Evolutionary conservation across 2,113 vertebrate species (phyloP).

Genomic region (Stigmatopora argus): DNA sequence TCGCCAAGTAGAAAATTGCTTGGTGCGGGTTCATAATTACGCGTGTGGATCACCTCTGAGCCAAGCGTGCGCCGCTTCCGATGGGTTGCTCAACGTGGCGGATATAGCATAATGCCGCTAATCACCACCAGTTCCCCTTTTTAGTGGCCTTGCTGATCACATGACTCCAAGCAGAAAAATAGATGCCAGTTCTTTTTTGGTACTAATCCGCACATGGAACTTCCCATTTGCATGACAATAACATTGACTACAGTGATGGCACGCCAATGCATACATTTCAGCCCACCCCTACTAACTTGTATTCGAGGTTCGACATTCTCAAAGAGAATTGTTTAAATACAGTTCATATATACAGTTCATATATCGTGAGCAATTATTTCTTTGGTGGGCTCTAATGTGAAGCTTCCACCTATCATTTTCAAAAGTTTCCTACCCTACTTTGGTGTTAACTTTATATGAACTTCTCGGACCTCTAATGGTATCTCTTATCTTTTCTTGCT

Average conservation of each 20-base stretch:
- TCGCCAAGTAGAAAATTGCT: constrained; percentile 4
- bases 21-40: constrained; percentile 4
- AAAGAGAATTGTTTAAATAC: too few relatives aligned
- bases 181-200: background rate
- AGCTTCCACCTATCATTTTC: background rate
- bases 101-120: background rate
- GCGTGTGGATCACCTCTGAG: background rate
- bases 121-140: background rate
- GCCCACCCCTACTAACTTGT: too few relatives aligned
- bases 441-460: too few relatives aligned
- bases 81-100: background rate
- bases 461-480: background rate
- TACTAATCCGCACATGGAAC: background rate
- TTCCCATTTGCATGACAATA: background rate
- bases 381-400: too few relatives aligned
- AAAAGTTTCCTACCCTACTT: background rate
- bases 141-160: background rate
- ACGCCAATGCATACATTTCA: background rate
- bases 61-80: background rate
- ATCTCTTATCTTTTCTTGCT: background rate
- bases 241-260: background rate
- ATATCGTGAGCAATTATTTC: too few relatives aligned
- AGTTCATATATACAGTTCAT: too few relatives aligned
- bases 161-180: background rate
- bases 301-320: too few relatives aligned